Percentiles rank a stretch among this genome's conserved stretches.
Evolutionary conservation across 2,113 vertebrate species (phyloP).

Genomic region (Hyperopisus bebe): DNA sequence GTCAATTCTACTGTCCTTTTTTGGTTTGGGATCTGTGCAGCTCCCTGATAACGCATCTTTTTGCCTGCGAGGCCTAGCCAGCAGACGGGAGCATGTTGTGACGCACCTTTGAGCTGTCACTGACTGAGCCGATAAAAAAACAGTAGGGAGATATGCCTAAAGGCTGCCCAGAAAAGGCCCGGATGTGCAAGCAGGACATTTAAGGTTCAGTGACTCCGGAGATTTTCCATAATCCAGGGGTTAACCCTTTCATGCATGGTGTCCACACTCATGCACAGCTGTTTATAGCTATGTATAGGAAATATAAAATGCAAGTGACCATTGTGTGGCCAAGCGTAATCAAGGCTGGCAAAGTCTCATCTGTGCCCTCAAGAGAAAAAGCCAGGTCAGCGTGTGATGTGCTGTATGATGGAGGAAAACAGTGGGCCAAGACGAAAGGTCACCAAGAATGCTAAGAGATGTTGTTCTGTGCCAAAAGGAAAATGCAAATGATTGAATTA

Average conservation of each 20-base stretch:
- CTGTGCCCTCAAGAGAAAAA: not conserved
- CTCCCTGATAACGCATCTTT: slow-evolving; percentile 11
- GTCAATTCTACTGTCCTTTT: not conserved
- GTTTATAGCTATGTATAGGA: not conserved
- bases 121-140: not conserved
- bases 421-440: not conserved
- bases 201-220: not conserved
- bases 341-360: not conserved
- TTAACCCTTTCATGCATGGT: not conserved
- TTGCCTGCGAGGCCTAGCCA: not conserved
- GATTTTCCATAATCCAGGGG: not conserved
- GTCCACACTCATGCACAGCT: not conserved
- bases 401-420: not conserved
- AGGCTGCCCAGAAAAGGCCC: not conserved
- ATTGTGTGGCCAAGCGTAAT: not conserved
- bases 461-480: not conserved
- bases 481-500: not conserved
- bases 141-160: not conserved
- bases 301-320: not conserved
- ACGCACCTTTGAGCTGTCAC: not conserved
- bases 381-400: not conserved
- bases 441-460: not conserved
- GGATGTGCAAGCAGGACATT: not conserved
- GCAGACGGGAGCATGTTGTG: not conserved
- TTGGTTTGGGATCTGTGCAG: not conserved